phyloP scores from a whole-genome alignment of 2,113 vertebrate species.

The Grammomys surdaster region DNA sequence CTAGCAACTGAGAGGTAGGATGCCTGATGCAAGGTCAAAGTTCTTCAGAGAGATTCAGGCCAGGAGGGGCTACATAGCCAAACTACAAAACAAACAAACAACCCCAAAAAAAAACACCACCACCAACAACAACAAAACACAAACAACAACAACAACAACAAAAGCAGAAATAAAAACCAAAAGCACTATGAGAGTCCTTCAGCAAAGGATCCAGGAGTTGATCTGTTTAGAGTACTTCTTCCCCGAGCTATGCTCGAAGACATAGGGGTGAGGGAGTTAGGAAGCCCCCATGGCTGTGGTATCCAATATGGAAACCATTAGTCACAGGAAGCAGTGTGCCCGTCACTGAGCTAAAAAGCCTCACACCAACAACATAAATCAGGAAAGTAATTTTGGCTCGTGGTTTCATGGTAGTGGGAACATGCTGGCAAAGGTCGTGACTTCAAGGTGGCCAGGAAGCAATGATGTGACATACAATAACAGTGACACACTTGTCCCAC shows the following conservation, averaged over 20 bases:
- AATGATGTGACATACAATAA: not conserved
- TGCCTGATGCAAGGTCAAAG: not conserved
- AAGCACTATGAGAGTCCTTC: too few species aligned
- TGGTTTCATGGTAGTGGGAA: not conserved
- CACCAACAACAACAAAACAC: not conserved
- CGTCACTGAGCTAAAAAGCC: not conserved
- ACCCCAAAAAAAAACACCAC: not conserved
- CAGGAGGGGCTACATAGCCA: not conserved
- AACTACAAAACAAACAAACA: not conserved
- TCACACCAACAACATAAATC: not conserved
- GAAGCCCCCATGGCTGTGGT: not conserved
- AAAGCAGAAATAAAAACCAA: not conserved
- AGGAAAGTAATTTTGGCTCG: not conserved
- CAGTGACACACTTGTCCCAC: not conserved
- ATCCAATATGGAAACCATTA: not conserved
- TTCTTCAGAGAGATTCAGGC: not conserved
- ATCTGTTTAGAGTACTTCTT: too few species aligned
- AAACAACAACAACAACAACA: too few species aligned
- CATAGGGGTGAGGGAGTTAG: fast-evolving
- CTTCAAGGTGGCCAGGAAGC: not conserved
- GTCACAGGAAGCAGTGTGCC: not conserved
- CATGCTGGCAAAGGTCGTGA: not conserved
- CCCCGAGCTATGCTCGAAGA: not conserved
- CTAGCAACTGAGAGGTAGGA: not conserved
- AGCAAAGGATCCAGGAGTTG: not conserved